Base-by-base conservation (phyloP, 2,797 vertebrate species). In the Eospalax fontanierii region DNA sequence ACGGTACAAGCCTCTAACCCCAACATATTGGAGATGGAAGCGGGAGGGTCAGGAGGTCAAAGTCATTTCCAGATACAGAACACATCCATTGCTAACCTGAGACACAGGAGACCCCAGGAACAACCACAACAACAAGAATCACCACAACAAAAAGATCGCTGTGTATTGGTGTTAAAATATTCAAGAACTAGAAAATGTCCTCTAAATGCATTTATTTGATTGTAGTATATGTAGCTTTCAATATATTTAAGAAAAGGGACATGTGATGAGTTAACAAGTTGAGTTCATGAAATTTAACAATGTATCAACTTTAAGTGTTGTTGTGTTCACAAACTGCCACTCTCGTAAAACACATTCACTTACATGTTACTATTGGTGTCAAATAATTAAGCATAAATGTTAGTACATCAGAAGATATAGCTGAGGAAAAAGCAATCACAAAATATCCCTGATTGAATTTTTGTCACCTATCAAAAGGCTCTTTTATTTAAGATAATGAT, bases 401-500 rank as follows among this genome's bases (percentile, higher is more conserved):
- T 92, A 68, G 1, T 71, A 54, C 78, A 11, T 35, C 8, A 54
- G 50, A 9, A 9, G 50, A 89, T 38, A 6, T 19, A 63, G 14
- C 54, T 87, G 11, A 87, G 74, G 28, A 38, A 81, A 91, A 96
- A n/a, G 24, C 0, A 92, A 19, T 65, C 6, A 66, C 61, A 54
- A 89, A 75, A 7, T 81, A 54, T 71, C 76, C 38, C n/a, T 75
- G 43, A n/a, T 0, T 22, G 33, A 43, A 30, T 87, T 87, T 33
- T 80, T 79, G 59, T 76, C 54, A 94, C 0, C 12, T 54, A 93
- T 76, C 68, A 66, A 94, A 91, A 89, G 28, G 6, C 2, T 22
- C 24, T 65, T 92, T 63, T 76, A 82, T 82, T 97, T 95, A 88
- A 85, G 28, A 10, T 6, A 94, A 82, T 57, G 78, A 80, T 38